These are phyloP conservation scores for Chaetophractus vellerosus DNA, from an alignment of 2,797 vertebrate species.

Conservation along the genomic window DNA sequence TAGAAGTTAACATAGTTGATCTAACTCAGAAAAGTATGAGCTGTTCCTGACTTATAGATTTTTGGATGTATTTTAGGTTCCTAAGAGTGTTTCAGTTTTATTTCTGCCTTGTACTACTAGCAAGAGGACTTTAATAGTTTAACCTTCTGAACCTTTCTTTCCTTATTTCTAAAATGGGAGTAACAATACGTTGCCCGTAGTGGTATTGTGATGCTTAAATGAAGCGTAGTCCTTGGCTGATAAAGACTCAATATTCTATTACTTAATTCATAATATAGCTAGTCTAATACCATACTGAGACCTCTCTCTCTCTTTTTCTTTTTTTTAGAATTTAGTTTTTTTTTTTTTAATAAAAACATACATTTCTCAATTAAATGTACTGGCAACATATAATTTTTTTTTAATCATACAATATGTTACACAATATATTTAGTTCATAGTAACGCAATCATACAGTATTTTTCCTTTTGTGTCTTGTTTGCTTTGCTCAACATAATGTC, in stretches of 20 bases:
- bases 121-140: background rate
- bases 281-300: background rate
- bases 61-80: slow-evolving; percentile 44
- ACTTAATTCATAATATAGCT: background rate
- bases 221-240: background rate
- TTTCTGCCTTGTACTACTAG: background rate
- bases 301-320: too few relatives aligned
- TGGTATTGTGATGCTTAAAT: slow-evolving; percentile 8
- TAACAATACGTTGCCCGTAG: background rate
- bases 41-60: background rate
- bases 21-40: background rate
- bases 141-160: slow-evolving; percentile 56
- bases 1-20: background rate
- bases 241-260: slow-evolving; percentile 6
- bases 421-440: too few relatives aligned
- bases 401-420: too few relatives aligned
- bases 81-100: slow-evolving; percentile 30
- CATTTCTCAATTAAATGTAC: too few relatives aligned
- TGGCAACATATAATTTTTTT: too few relatives aligned
- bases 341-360: too few relatives aligned
- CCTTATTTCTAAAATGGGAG: background rate
- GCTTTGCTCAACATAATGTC: too few relatives aligned
- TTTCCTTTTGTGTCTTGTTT: too few relatives aligned
- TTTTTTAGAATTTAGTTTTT: too few relatives aligned
- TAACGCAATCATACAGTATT: too few relatives aligned